Evolutionary conservation across 2,113 vertebrate genomes (phyloP), one percentile per base, ranked within the genome.

Genomic region (Datnioides undecimradiatus): DNA sequence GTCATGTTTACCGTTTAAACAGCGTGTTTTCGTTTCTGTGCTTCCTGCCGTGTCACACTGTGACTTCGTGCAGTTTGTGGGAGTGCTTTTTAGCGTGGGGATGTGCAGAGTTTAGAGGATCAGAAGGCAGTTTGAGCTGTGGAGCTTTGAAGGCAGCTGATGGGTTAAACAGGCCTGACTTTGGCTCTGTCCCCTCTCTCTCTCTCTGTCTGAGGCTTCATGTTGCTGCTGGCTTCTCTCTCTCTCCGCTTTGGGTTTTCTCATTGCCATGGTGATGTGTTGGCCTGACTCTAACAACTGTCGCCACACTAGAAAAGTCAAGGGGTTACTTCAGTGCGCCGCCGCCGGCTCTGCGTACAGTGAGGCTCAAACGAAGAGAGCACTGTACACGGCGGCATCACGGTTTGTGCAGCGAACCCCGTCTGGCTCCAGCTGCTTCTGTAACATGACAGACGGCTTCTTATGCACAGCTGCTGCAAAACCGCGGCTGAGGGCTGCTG

Each of bases 91-190:
- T 27, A 5, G 48, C 31, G 25, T 17, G 17, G 1, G 45, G 19
- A 45, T 31, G 2, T 45, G 19, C 21, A 17, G 17, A n/a, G 14
- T 69, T 69, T 31, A 0, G 27, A 8, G 4, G 8, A 19, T 41
- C 14, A 58, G 25, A 69, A 21, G 6, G 4, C 17, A 5, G 17
- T 55, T 70, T 55, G 8, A 41, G 12, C 49, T 41, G 43, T 60
- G 34, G 34, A 60, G 48, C 60, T 74, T 19, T 19, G 6, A 25
- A 55, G 45, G 11, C n/a, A 10, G 38, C 21, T 65, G 65, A 88
- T 89, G 69, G 8, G 10, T 87, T 83, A 63, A 79, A 62, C 85
- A 83, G 85, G 33, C 76, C 71, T 74, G 36, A 9, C 52, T 36
- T 54, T 79, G 78, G 73, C 80, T 82, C 38, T n/a, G 8, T 69